These are phyloP conservation scores for Porphyrio hochstetteri DNA, from an alignment of 2,113 vertebrate species.

Conservation along the genomic window DNA sequence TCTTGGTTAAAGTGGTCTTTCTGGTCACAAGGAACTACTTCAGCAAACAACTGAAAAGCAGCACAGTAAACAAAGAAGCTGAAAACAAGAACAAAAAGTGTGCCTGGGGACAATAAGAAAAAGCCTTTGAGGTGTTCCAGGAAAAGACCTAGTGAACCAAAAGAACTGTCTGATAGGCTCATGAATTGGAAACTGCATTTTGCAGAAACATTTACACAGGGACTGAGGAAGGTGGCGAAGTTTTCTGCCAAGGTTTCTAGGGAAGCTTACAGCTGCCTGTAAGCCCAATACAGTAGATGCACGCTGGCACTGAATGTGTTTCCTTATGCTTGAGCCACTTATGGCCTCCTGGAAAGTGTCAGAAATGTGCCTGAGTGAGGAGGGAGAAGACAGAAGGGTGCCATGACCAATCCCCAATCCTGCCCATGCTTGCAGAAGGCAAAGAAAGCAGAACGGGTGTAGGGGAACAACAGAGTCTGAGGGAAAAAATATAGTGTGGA, in stretches of 20 bases:
- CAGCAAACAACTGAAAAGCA: background rate
- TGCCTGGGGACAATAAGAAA: background rate
- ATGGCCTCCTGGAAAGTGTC: background rate
- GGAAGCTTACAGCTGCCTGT: background rate
- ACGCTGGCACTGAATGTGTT: background rate
- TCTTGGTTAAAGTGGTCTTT: background rate
- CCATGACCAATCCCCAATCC: accelerated
- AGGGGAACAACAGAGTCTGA: accelerated
- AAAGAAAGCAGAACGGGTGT: background rate
- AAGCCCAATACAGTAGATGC: background rate
- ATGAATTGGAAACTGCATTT: background rate
- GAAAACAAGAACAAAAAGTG: background rate
- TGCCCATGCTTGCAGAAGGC: background rate
- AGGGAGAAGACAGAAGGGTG: background rate
- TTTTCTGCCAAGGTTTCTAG: background rate
- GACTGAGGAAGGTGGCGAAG: background rate
- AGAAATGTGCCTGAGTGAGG: background rate
- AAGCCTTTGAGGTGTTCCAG: background rate
- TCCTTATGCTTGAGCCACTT: background rate
- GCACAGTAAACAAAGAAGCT: background rate
- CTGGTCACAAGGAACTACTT: background rate
- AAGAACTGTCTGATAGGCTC: background rate
- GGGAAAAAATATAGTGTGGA: accelerated
- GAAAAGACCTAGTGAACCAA: background rate
- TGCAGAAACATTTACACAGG: background rate